Base-by-base conservation (phyloP, 2,888 invertebrate genomes). In the Ramazzottius varieornatus region DNA sequence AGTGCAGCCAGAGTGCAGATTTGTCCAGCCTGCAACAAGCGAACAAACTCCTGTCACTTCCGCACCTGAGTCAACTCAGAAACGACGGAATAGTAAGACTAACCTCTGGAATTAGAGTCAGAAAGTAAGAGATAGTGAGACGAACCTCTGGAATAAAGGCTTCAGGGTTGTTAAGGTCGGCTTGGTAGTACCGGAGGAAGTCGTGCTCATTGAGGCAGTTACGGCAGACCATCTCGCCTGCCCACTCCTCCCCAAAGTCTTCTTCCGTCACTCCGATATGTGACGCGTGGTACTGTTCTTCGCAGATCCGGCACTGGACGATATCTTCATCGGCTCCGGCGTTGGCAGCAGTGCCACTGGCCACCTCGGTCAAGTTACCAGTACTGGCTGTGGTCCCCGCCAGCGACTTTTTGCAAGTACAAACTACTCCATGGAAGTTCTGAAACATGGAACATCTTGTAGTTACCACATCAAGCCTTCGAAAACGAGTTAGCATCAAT, bases 291-390 rank as follows among this genome's bases (percentile, higher is more conserved):
- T 84, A 88, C 98, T 98, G 98, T 76, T 98, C 96, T 75, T 98
- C 98, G 76, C 98, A 98, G 65, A 93, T 79, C 63, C 87, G 81
- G 73, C 98, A 98, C 74, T 98, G 96, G 64, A 93, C 83, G 94
- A 96, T 96, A 77, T 92, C 92, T 65, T 85, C 85, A 29, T 54
- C 54, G 16, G 4, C 54, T 8, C 4, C 4, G 29, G 54, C 29
- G 54, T 13, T n/a, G 54, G 4, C 29, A 40, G 8, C 40, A n/a
- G n/a, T n/a, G n/a, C n/a, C n/a, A n/a, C n/a, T n/a, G n/a, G n/a
- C n/a, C n/a, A n/a, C n/a, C n/a, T n/a, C n/a, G n/a, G n/a, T n/a
- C n/a, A n/a, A n/a, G n/a, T n/a, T n/a, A n/a, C n/a, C n/a, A n/a
- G n/a, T n/a, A n/a, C n/a, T n/a, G n/a, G n/a, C n/a, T n/a, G n/a